Evolutionary conservation across 2,888 invertebrate species (phyloP).

Genomic region (Nezara viridula): DNA sequence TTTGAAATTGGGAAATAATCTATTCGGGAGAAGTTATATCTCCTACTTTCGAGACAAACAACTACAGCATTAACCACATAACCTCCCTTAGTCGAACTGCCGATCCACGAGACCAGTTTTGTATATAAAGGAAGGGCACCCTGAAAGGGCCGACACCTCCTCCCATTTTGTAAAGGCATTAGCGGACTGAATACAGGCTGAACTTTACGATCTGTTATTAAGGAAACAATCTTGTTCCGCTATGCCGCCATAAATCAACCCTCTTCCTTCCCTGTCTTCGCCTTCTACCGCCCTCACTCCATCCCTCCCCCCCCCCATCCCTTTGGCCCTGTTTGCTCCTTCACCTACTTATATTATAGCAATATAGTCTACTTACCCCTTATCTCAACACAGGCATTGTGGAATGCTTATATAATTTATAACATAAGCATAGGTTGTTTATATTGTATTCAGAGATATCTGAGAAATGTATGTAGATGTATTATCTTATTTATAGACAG

Average conservation of each 20-base stretch:
- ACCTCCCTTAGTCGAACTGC: not conserved
- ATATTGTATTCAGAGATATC: too few relatives aligned
- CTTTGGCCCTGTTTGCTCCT: not conserved
- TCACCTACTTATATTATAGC: not conserved
- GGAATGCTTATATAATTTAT: too few relatives aligned
- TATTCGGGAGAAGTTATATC: not conserved
- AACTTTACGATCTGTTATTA: conserved; percentile 41
- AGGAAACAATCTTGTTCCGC: conserved; percentile 40
- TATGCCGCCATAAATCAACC: conserved; percentile 5
- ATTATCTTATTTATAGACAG: not conserved
- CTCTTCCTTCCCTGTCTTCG: not conserved
- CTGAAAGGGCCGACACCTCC: conserved; percentile 9
- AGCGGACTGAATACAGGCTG: conserved; percentile 4
- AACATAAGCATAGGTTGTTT: too few relatives aligned
- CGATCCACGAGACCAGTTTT: not conserved
- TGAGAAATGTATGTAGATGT: not conserved
- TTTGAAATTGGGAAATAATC: too few relatives aligned
- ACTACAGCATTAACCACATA: not conserved
- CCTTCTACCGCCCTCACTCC: too few relatives aligned
- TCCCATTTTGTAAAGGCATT: conserved; percentile 36
- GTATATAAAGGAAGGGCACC: not conserved
- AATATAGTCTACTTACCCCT: not conserved
- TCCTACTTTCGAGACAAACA: not conserved
- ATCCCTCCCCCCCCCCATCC: too few relatives aligned
- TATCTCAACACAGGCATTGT: not conserved